Percentiles rank a stretch among this genome's conserved stretches.
Conservation (phyloP, 2,888 invertebrate species). For the Macrophya annulata region DNA sequence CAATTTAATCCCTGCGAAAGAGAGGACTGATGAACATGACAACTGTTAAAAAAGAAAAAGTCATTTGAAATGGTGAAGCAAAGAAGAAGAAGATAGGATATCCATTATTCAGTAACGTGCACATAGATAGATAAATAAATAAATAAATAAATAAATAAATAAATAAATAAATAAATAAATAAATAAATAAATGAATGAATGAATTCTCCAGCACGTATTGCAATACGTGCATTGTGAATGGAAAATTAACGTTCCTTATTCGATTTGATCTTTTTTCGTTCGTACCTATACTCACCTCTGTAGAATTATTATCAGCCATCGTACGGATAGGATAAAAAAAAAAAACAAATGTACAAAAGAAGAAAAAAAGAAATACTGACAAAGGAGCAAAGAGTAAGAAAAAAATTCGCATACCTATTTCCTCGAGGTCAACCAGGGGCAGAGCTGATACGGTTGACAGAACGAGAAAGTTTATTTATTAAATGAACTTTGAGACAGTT, state of each 20-base stretch:
- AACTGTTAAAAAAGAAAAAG: background rate
- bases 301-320: slow-evolving; percentile 20
- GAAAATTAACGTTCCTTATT: slow-evolving; percentile 11
- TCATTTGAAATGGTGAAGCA: background rate
- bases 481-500: slow-evolving; percentile 32
- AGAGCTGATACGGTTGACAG: slow-evolving; percentile 18
- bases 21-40: background rate
- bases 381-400: background rate
- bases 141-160: slow-evolving; percentile 1
- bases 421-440: background rate
- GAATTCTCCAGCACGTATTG: slow-evolving; percentile 13
- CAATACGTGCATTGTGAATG: background rate
- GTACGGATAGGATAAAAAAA: background rate
- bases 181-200: slow-evolving; percentile 1
- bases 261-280: background rate
- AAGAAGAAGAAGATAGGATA: background rate
- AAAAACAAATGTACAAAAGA: background rate
- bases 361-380: background rate
- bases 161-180: background rate
- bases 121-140: background rate
- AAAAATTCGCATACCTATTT: background rate
- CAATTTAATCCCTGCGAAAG: background rate
- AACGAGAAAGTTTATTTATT: slow-evolving; percentile 37
- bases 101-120: background rate
- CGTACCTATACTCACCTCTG: slow-evolving; percentile 15